Conservation (phyloP, 92 coral and sea anemone genomes). For the Paragorgia papillata region DNA sequence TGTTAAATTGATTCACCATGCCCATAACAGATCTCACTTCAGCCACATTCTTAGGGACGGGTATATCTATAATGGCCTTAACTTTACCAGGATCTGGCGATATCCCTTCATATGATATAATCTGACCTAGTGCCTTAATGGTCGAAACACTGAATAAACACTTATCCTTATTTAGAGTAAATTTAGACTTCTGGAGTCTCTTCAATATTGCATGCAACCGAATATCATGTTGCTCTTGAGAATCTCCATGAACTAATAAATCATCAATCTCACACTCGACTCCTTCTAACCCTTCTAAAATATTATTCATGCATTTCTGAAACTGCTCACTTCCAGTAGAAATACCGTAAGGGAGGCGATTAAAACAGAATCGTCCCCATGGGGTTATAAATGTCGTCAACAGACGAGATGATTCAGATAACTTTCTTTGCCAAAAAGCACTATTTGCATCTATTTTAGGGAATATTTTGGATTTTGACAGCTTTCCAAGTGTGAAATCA, state of each 20-base stretch:
- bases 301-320: conserved; percentile 56
- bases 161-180: conserved; percentile 2
- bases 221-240: conserved; percentile 4
- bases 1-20: conserved; percentile 53
- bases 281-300: conserved; percentile 52
- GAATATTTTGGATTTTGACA: conserved; percentile 54
- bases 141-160: conserved; percentile 2
- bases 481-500: conserved; percentile 45
- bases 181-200: conserved; percentile 10
- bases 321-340: conserved; percentile 56
- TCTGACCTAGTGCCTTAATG: conserved; percentile 29
- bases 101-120: conserved; percentile 36
- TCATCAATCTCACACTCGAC: conserved; percentile 41
- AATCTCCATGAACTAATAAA: neutral
- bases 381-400: conserved; percentile 62
- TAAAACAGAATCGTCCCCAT: conserved; percentile 59
- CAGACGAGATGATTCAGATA: conserved; percentile 45
- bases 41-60: conserved; percentile 36
- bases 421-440: conserved; percentile 60
- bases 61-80: conserved; percentile 40
- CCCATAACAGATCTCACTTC: conserved; percentile 54
- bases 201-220: conserved; percentile 9
- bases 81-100: conserved; percentile 55
- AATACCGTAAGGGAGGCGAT: conserved; percentile 60
- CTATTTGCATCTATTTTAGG: conserved; percentile 61